phyloP scores from a whole-genome alignment of 2,888 invertebrate species.

The Trichogramma evanescens region DNA sequence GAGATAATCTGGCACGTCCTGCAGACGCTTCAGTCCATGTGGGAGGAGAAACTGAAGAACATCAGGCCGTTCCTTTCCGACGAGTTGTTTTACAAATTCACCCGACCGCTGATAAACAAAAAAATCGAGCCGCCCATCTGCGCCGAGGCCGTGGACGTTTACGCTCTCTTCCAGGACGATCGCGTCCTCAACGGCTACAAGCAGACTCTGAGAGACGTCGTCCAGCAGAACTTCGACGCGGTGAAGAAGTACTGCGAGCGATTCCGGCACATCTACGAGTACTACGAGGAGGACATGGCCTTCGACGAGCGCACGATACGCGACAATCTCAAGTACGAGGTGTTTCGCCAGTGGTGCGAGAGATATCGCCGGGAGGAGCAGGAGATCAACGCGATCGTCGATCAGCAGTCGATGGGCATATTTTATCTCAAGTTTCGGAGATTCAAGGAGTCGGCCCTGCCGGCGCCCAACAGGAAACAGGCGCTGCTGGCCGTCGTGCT shows the following conservation, averaged over 20 bases:
- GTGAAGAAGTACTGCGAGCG: constrained; percentile 60
- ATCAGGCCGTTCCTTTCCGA: constrained; percentile 69
- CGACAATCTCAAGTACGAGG: constrained; percentile 52
- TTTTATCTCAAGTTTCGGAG: constrained; percentile 62
- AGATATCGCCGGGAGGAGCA: constrained; percentile 65
- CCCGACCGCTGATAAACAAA: constrained; percentile 76
- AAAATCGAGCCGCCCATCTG: constrained; percentile 72
- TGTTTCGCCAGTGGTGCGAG: constrained; percentile 61
- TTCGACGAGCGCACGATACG: constrained; percentile 59
- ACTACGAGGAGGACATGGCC: constrained; percentile 64
- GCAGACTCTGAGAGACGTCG: constrained; percentile 52
- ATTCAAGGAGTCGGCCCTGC: constrained; percentile 65
- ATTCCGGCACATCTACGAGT: constrained; percentile 59
- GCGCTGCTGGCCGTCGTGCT: constrained; percentile 58
- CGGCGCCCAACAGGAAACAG: constrained; percentile 65
- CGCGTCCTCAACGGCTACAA: constrained; percentile 53
- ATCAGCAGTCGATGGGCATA: constrained; percentile 66
- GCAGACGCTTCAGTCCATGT: constrained; percentile 56
- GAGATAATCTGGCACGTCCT: constrained; percentile 55
- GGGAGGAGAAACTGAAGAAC: constrained; percentile 62
- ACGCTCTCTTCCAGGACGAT: constrained; percentile 65
- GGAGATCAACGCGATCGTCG: constrained; percentile 59
- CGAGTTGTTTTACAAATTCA: constrained; percentile 63
- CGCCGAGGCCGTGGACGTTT: constrained; percentile 65
- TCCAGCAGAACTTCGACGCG: constrained; percentile 58